A percentile compares a stretch with the other conserved stretches of the same genome.
phyloP scores from a whole-genome alignment of 2,113 vertebrate genomes.

The Vicugna pacos region DNA sequence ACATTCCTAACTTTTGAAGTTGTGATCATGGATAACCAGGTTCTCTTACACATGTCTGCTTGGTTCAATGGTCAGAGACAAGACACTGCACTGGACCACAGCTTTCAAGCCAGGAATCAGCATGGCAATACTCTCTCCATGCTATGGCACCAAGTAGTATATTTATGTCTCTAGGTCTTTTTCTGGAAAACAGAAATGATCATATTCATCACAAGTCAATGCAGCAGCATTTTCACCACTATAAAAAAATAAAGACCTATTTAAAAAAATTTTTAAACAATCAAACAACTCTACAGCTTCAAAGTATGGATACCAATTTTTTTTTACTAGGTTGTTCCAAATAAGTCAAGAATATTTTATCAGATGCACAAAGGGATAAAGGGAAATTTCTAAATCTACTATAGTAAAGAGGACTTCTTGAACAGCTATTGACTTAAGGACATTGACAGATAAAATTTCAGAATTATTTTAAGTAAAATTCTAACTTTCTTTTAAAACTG shows the following conservation, averaged over 20 bases:
- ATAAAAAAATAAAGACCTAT: neutral
- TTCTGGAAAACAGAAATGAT: neutral
- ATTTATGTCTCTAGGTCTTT: neutral
- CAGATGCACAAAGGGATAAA: neutral
- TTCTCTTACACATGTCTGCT: neutral
- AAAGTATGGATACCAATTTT: neutral
- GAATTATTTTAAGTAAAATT: neutral
- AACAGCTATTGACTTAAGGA: neutral
- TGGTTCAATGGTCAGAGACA: neutral
- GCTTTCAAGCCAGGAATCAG: neutral
- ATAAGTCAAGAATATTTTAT: neutral
- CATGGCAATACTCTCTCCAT: neutral
- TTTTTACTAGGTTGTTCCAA: neutral
- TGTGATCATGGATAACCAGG: neutral
- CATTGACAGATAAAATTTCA: neutral
- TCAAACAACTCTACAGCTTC: neutral
- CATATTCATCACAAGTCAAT: neutral
- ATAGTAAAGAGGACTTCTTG: neutral
- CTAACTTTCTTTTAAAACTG: conserved; percentile 32
- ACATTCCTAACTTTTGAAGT: neutral
- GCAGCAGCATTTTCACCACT: neutral
- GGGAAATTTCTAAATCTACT: neutral
- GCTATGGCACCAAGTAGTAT: neutral
- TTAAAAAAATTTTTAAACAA: neutral
- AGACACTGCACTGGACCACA: neutral